Evolutionary conservation across 2,113 vertebrate species (phyloP), one percentile per base, ranked within the genome.

Genomic region (Callipepla californica): DNA sequence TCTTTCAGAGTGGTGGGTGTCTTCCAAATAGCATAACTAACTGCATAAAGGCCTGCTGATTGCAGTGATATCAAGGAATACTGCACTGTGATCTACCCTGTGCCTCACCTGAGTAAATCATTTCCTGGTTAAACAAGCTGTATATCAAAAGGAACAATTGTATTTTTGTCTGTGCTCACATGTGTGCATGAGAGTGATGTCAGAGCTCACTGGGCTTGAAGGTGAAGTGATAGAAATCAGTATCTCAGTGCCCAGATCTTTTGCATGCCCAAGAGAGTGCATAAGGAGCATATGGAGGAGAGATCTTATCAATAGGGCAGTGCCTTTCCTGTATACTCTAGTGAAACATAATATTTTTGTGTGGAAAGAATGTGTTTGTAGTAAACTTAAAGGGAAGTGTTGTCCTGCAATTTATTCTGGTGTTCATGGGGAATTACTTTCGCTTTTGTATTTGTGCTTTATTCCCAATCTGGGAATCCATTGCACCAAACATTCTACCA

Each of bases 171-270:
- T 75, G 48, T 53, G 44, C 34, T 38, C 12, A 23, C 67, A 14
- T 40, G n/a, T 50, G 11, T 19, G 45, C 23, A 17, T 12, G n/a
- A 48, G 45, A 36, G 22, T 34, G 34, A 50, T 32, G 16, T 69
- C 25, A 13, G 58, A 48, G 74, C 45, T 32, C 8, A 9, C 44
- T 38, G 34, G 22, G 10, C 44, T 36, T 62, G 45, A 20, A 62
- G 30, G 20, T 12, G 28, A 53, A 63, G 42, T 67, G 3, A 25
- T 59, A 50, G 12, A 19, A 57, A 68, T 53, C 30, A 57, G 0
- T 44, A 1, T 80, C 6, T 68, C 0, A 0, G 1, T 73, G 5
- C 21, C 32, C 59, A 25, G 3, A 22, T n/a, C 7, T 50, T 72
- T 30, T 59, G 7, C 4, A 9, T 2, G 5, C 16, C 40, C 48